Evolutionary conservation across 2,113 vertebrate species (phyloP).

Genomic region (Eulemur rufifrons): DNA sequence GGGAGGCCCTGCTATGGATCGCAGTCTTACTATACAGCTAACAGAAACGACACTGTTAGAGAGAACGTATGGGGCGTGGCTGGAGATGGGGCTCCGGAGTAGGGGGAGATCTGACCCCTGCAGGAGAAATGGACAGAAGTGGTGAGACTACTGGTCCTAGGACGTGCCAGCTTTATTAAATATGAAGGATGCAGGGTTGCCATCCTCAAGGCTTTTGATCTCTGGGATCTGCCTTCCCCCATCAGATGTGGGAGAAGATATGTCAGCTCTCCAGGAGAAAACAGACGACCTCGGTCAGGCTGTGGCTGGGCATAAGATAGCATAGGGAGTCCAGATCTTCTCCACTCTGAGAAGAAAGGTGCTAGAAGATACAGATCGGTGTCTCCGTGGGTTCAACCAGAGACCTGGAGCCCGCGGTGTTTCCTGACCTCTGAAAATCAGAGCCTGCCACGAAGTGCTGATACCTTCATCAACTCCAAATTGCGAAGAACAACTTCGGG

Average conservation of each 20-base stretch:
- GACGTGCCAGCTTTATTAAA: not conserved
- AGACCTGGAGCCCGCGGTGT: not conserved
- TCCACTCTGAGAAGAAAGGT: not conserved
- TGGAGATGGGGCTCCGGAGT: not conserved
- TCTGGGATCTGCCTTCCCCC: not conserved
- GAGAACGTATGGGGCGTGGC: not conserved
- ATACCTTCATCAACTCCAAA: slow-evolving; percentile 33
- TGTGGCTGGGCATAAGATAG: not conserved
- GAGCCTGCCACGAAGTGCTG: not conserved
- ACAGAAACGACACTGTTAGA: not conserved
- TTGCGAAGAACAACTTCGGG: slow-evolving; percentile 45
- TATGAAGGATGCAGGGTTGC: not conserved
- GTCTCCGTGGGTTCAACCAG: not conserved
- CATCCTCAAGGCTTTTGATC: not conserved
- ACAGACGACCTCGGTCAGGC: not conserved
- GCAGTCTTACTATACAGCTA: not conserved
- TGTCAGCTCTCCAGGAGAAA: not conserved
- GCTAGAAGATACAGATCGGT: not conserved
- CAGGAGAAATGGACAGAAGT: not conserved
- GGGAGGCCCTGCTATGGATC: not conserved
- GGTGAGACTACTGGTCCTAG: not conserved
- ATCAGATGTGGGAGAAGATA: not conserved
- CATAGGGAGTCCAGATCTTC: not conserved
- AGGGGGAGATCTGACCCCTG: not conserved
- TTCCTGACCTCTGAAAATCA: slow-evolving; percentile 55